Evolutionary conservation across 2,888 invertebrate species (phyloP), one percentile per base, ranked within the genome.

Genomic region (Dicyrtoma fusca): DNA sequence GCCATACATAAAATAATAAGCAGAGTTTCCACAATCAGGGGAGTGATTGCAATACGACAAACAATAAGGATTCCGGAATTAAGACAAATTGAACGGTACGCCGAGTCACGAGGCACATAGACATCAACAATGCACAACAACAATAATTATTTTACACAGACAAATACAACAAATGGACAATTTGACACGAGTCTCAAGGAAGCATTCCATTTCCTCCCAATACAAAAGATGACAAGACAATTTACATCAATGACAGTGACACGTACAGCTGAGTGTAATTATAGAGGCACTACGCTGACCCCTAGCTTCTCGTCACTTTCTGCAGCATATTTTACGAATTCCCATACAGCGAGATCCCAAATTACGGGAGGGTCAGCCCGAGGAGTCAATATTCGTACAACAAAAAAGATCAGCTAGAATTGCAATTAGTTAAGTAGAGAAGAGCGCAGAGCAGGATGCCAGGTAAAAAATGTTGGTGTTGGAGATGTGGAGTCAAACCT

Each of bases 401-500:
- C 49, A 49, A 49, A 44, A 44, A 44, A 49, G 49, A 49, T 49
- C n/a, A 49, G 49, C 49, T 14, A 49, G 14, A 14, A 49, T 49
- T n/a, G 14, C 49, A n/a, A 49, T 49, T 17, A 49, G 49, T 49
- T 4, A 49, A 44, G 19, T 25, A 19, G 62, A 49, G 64, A 25
- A 49, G 19, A 64, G 53, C n/a, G 62, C 62, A 62, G 42, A 25
- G 53, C 53, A 53, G 17, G 21, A 53, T 53, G 1, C 11, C 4
- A 21, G 25, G 42, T 49, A 23, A 66, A 25, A 57, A 57, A 26
- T 45, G 55, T 23, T 55, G 13, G 14, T 49, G 49, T 49, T 49
- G 49, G 25, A 44, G 23, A 17, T 47, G 34, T 25, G 44, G 49
- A 23, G 64, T 76, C 81, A 68, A 76, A 89, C 91, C 91, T 85